A percentile compares a stretch with the other conserved stretches of the same genome.
Conservation (phyloP, 2,113 vertebrate genomes). For the Syngnathus floridae region DNA sequence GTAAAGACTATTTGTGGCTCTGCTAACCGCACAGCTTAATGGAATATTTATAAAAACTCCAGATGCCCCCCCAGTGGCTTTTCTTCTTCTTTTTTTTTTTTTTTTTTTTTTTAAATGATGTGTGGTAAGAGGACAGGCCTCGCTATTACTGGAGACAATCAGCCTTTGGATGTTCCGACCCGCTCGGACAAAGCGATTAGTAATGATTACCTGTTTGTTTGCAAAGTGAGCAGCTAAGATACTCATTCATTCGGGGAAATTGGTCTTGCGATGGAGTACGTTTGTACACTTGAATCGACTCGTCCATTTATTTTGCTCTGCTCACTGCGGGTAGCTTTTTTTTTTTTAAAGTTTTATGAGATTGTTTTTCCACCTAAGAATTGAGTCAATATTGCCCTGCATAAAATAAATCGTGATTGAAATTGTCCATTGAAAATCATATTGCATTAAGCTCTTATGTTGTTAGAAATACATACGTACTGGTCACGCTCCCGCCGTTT, state of each 20-base stretch:
- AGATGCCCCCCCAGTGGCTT: background rate
- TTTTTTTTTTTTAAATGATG: background rate
- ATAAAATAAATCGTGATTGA: too few species aligned
- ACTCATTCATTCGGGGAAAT: constrained; percentile 14
- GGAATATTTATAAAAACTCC: constrained; percentile 20
- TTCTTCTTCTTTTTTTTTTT: too few species aligned
- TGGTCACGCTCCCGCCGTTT: background rate
- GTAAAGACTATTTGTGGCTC: background rate
- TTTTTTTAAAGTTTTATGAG: background rate
- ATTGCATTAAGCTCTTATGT: too few species aligned
- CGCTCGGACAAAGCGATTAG: background rate
- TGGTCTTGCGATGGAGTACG: background rate
- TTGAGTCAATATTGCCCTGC: too few species aligned
- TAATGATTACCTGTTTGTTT: constrained; percentile 18
- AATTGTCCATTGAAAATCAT: too few species aligned
- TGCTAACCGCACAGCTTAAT: constrained; percentile 13
- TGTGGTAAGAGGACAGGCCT: constrained; percentile 7
- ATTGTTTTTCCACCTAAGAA: background rate
- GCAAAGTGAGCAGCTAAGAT: constrained; percentile 10
- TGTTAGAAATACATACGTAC: background rate
- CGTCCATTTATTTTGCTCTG: background rate
- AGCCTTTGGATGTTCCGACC: constrained; percentile 6
- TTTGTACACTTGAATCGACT: background rate
- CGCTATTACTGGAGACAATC: constrained; percentile 21
- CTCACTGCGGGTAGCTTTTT: background rate